Conservation (phyloP, 2,113 vertebrate species). For the Chloropsis hardwickii region DNA sequence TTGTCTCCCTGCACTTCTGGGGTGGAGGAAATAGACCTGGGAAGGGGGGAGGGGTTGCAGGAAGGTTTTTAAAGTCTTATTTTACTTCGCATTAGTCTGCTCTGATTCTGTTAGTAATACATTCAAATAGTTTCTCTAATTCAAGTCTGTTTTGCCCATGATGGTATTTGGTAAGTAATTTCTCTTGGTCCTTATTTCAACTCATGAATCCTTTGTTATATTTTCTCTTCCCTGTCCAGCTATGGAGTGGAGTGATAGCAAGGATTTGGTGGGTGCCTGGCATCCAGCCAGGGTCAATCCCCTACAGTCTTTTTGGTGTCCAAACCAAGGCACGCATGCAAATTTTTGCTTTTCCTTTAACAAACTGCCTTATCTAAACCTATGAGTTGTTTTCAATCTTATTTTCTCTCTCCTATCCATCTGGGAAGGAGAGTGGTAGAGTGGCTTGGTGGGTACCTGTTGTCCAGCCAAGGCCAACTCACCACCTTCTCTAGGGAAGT, state of each 20-base stretch:
- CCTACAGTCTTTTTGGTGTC: neutral
- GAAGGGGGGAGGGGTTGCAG: neutral
- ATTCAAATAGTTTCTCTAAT: neutral
- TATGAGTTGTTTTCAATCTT: neutral
- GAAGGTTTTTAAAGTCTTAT: neutral
- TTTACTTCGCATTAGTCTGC: neutral
- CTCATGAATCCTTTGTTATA: neutral
- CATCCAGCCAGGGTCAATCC: neutral
- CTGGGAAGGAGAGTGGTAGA: neutral
- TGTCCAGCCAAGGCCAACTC: neutral
- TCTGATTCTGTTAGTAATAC: neutral
- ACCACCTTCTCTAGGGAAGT: neutral
- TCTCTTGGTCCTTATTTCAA: neutral
- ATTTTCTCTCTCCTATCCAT: neutral
- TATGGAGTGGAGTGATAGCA: neutral
- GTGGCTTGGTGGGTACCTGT: neutral
- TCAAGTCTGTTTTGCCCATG: neutral
- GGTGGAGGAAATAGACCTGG: neutral
- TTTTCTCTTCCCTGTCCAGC: neutral
- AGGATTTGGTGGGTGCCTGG: neutral
- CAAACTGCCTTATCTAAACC: neutral
- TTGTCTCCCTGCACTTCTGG: neutral
- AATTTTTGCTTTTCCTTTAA: neutral
- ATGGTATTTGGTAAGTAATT: neutral
- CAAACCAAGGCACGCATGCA: accelerated